Evolutionary conservation across 1,140 invertebrate genomes (phyloP), one percentile per base, ranked within the genome.

Genomic region (Bombus sylvicola): DNA sequence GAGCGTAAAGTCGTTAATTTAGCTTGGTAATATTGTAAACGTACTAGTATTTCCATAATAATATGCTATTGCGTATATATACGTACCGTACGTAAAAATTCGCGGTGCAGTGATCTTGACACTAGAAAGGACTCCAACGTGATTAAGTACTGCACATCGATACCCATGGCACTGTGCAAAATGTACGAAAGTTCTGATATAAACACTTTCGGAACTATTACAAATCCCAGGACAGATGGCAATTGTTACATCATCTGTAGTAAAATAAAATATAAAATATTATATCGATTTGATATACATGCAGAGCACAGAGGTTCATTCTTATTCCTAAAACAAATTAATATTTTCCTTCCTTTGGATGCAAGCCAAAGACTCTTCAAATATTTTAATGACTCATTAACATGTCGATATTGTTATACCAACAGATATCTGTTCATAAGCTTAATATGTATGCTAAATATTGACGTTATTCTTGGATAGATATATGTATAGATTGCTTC

Each of bases 201-300:
- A 99, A 75, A 98, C 97, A 92, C 97, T 98, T 94, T 99, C 98
- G 68, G 98, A 98, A 53, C 97, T 98, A 94, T 99, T 99, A 41
- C 98, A 98, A 91, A 99, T 99, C 53, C 98, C 98, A 57, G 98
- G 98, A 92, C 98, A 98, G 85, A 99, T 97, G 2, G 98, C 97
- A 76, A 99, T 96, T 3, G 98, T 99, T 75, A 98, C 96, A 93
- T 98, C 98, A 95, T 97, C 98, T 98, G 92, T 2, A 96, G 95
- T 79, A 85, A 91, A 92, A 59, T 64, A 59, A 81, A 25, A 25
- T 25, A 34, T 34, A 31, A 47, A 43, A 57, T 9, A 34, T 75
- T 39, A 68, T 31, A n/a, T 72, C 39, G 9, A 68, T 28, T 71
- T 71, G 4, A 39, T 71, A 39, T 62, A 62, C 59, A 62, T 5